phyloP scores from a whole-genome alignment of 2,797 vertebrate species.

The Centropyge bicolor region DNA sequence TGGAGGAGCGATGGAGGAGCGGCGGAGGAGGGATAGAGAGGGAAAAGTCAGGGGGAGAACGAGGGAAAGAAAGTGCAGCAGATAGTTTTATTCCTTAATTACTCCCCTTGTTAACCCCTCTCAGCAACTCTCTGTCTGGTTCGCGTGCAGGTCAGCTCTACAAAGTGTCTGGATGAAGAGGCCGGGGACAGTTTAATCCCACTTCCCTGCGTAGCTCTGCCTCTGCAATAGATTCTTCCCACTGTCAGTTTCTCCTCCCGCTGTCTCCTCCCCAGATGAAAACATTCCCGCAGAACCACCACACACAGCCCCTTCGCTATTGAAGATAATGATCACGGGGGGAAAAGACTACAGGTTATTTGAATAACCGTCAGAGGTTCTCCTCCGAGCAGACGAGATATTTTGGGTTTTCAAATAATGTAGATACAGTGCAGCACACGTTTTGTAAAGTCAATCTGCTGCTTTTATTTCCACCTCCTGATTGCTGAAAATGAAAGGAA shows the following conservation, averaged over 20 bases:
- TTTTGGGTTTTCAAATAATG: slow-evolving; percentile 36
- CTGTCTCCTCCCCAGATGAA: slow-evolving; percentile 43
- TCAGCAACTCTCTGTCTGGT: slow-evolving; percentile 58
- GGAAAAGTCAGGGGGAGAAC: slow-evolving; percentile 64
- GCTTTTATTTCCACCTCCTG: slow-evolving; percentile 12
- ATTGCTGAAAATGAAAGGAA: slow-evolving; percentile 8
- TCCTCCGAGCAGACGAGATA: slow-evolving; percentile 22
- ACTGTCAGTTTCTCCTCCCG: slow-evolving; percentile 56
- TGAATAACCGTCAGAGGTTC: slow-evolving; percentile 39
- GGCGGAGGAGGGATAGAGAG: slow-evolving; percentile 50
- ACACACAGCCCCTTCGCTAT: slow-evolving; percentile 36
- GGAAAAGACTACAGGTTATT: slow-evolving; percentile 38
- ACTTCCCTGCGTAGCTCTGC: slow-evolving; percentile 48
- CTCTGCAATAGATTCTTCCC: slow-evolving; percentile 62
- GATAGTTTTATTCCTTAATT: slow-evolving; percentile 81
- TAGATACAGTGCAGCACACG: background rate
- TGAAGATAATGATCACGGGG: slow-evolving; percentile 55
- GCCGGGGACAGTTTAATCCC: slow-evolving; percentile 74
- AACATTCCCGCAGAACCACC: slow-evolving; percentile 46
- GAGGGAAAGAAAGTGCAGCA: slow-evolving; percentile 60
- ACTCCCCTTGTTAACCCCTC: slow-evolving; percentile 80
- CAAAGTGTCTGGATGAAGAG: slow-evolving; percentile 74
- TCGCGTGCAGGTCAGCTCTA: slow-evolving; percentile 64
- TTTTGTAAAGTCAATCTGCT: slow-evolving; percentile 17
- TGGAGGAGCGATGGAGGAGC: slow-evolving; percentile 66